Conservation (phyloP, 2,888 invertebrate genomes). For the Brenthis hecate region DNA sequence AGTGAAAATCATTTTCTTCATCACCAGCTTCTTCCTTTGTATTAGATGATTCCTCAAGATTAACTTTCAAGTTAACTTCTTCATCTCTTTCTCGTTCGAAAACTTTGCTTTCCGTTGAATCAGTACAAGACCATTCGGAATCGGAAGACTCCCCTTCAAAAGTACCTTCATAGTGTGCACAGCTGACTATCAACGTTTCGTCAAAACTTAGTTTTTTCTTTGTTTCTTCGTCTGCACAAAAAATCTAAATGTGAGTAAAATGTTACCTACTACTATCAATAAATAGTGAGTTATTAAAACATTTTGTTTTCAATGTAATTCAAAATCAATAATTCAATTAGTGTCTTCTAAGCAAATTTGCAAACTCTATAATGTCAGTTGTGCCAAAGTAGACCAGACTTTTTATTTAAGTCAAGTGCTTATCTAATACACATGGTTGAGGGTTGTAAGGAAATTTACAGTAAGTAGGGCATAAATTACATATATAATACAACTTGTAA, state of each 20-base stretch:
- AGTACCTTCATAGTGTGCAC: slow-evolving; percentile 66
- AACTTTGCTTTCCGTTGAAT: slow-evolving; percentile 50
- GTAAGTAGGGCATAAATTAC: too few species aligned
- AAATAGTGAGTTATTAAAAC: too few species aligned
- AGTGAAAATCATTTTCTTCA: slow-evolving; percentile 65
- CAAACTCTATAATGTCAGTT: too few species aligned
- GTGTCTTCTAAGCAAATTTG: too few species aligned
- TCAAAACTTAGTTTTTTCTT: slow-evolving; percentile 78
- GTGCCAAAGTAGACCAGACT: too few species aligned
- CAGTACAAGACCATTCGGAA: slow-evolving; percentile 69
- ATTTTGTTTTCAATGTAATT: too few species aligned
- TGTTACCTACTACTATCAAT: not conserved
- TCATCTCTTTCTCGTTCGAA: slow-evolving; percentile 52
- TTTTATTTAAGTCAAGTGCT: too few species aligned
- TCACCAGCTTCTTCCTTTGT: slow-evolving; percentile 49
- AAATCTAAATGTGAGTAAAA: not conserved
- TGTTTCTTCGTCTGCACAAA: slow-evolving; percentile 67
- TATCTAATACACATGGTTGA: too few species aligned
- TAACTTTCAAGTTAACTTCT: slow-evolving; percentile 44
- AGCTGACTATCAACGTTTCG: slow-evolving; percentile 80
- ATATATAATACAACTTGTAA: too few species aligned
- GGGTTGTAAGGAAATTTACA: too few species aligned
- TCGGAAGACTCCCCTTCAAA: slow-evolving; percentile 59
- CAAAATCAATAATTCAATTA: too few species aligned
- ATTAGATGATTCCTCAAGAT: slow-evolving; percentile 49